Evolutionary conservation across 2,888 invertebrate species (phyloP).

Genomic region (Aleiodes testaceus): DNA sequence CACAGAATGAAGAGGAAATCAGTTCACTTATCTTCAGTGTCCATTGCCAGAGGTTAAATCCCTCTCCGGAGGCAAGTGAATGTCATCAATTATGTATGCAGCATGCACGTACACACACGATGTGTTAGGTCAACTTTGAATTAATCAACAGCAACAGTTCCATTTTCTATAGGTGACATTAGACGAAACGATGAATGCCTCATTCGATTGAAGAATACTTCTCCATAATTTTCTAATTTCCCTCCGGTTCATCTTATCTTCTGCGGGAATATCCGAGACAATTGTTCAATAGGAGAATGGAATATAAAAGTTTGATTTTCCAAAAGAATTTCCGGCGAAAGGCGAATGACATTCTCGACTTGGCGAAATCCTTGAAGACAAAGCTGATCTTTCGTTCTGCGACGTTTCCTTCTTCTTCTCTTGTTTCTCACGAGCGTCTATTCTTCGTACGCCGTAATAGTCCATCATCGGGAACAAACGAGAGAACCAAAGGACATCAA

Average conservation of each 20-base stretch:
- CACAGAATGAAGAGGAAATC: neutral
- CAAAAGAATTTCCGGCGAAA: too few species aligned
- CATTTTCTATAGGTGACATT: neutral
- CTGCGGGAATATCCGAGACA: too few species aligned
- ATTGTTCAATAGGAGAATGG: too few species aligned
- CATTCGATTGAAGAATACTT: neutral
- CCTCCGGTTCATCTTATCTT: too few species aligned
- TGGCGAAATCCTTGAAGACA: constrained; percentile 58
- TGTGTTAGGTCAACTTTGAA: constrained; percentile 11
- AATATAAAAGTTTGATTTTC: too few species aligned
- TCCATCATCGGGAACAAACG: constrained; percentile 53
- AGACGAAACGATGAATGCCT: neutral
- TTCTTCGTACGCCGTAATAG: constrained; percentile 41
- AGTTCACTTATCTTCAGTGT: constrained; percentile 6
- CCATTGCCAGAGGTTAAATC: constrained; percentile 12
- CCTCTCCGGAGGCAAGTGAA: neutral
- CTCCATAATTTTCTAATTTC: neutral
- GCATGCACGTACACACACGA: neutral
- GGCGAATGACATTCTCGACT: constrained; percentile 18
- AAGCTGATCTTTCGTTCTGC: constrained; percentile 51
- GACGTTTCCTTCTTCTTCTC: constrained; percentile 20
- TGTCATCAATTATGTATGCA: constrained; percentile 19
- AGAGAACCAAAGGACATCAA: constrained; percentile 45
- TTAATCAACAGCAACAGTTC: constrained; percentile 23
- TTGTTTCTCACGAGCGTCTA: constrained; percentile 9